These are phyloP conservation scores for Drosophila suboccidentalis DNA, from an alignment of 2,888 invertebrate genomes.

Conservation along the genomic window DNA sequence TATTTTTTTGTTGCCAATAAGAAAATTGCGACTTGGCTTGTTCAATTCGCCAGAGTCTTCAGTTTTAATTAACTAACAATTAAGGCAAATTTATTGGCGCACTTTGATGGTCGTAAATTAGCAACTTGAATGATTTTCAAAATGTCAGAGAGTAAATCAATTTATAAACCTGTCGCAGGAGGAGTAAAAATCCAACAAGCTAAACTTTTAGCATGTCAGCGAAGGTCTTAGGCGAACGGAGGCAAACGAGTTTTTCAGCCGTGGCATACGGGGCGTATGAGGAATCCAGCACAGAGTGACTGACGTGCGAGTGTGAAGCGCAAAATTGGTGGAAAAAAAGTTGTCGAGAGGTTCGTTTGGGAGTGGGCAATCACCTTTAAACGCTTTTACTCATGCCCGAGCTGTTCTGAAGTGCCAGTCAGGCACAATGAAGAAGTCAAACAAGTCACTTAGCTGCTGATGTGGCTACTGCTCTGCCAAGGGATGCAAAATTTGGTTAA, in stretches of 20 bases:
- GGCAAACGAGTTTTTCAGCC: slow-evolving; percentile 13
- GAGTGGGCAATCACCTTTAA: slow-evolving; percentile 54
- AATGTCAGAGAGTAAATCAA: slow-evolving; percentile 68
- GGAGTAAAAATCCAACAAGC: slow-evolving; percentile 19
- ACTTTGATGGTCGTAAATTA: slow-evolving; percentile 75
- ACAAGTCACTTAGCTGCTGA: slow-evolving; percentile 70
- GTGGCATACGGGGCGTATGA: slow-evolving; percentile 42
- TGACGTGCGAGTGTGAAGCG: slow-evolving; percentile 38
- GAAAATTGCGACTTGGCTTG: slow-evolving; percentile 12
- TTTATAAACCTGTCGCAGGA: slow-evolving; percentile 44
- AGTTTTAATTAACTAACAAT: slow-evolving; percentile 74
- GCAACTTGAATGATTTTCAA: slow-evolving; percentile 44
- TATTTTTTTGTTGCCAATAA: slow-evolving; percentile 11
- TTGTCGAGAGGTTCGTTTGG: slow-evolving; percentile 30
- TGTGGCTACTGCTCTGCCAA: slow-evolving; percentile 11
- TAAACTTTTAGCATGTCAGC: slow-evolving; percentile 41
- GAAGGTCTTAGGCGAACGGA: slow-evolving; percentile 29
- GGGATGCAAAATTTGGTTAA: slow-evolving; percentile 62
- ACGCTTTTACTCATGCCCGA: slow-evolving; percentile 36
- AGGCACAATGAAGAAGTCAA: slow-evolving; percentile 73
- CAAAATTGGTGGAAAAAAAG: slow-evolving; percentile 31
- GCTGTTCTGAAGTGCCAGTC: slow-evolving; percentile 45
- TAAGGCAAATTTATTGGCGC: slow-evolving; percentile 74
- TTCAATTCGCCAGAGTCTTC: slow-evolving; percentile 40
- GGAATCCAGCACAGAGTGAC: slow-evolving; percentile 20